phyloP scores from a whole-genome alignment of 1,140 invertebrate genomes.

The Drosophila micromelanica region DNA sequence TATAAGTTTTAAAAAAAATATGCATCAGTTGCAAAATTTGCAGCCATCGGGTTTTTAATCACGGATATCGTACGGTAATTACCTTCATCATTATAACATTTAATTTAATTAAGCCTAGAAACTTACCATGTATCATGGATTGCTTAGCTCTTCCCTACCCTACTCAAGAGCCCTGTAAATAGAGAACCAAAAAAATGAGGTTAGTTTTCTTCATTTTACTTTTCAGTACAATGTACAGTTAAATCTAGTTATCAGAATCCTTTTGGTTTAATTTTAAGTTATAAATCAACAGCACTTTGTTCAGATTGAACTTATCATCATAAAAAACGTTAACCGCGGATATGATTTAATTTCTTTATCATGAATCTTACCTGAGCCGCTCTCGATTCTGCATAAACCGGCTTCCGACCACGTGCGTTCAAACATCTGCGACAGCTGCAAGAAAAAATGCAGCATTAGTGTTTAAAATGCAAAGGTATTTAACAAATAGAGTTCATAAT shows the following conservation, averaged over 20 bases:
- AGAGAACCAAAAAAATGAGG: conserved; percentile 3
- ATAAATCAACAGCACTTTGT: conserved; percentile 71
- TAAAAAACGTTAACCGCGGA: not conserved
- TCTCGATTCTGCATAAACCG: not conserved
- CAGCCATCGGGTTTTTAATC: conserved; percentile 70
- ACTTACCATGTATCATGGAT: conserved; percentile 5
- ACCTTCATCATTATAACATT: conserved; percentile 53
- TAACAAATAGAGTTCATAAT: not conserved
- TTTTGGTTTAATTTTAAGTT: conserved; percentile 81
- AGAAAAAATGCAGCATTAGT: conserved; percentile 1
- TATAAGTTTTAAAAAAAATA: not conserved
- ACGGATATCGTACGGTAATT: conserved; percentile 74
- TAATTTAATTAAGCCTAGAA: not conserved
- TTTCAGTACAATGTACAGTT: not conserved
- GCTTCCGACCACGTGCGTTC: conserved; percentile 51
- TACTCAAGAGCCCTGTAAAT: conserved; percentile 1
- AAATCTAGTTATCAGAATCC: conserved; percentile 67
- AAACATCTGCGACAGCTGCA: conserved; percentile 8
- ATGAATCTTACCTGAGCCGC: not conserved
- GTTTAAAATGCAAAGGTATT: not conserved
- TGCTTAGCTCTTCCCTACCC: not conserved
- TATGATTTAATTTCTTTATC: not conserved
- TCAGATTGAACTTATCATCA: conserved; percentile 83
- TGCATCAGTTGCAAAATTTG: conserved; percentile 74
- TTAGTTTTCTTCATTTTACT: conserved; percentile 25